Evolutionary conservation across 2,888 invertebrate species (phyloP).

Genomic region (Iselma pallidipennis): DNA sequence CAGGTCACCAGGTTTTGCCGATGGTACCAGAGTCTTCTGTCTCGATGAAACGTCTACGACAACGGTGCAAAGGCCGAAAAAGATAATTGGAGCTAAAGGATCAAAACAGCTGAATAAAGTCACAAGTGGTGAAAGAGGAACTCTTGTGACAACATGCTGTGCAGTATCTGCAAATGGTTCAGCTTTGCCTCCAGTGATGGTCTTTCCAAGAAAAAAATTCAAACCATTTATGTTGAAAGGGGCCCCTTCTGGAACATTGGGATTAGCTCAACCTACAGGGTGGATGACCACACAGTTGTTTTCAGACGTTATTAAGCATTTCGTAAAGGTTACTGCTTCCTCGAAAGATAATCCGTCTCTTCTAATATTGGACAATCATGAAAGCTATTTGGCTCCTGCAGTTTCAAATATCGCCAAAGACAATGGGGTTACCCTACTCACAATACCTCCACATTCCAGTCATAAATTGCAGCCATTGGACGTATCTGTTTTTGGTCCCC

Average conservation of each 20-base stretch:
- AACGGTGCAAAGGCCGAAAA: too few species aligned
- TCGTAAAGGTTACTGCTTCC: slow-evolving; percentile 34
- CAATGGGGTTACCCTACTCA: slow-evolving; percentile 33
- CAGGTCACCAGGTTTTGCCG: too few species aligned
- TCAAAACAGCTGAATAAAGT: too few species aligned
- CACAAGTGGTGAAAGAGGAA: slow-evolving; percentile 22
- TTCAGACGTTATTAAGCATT: slow-evolving; percentile 35
- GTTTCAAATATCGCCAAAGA: slow-evolving; percentile 21
- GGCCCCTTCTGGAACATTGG: slow-evolving; percentile 10
- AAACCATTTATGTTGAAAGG: slow-evolving; percentile 7
- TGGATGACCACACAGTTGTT: slow-evolving; percentile 27
- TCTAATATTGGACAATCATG: slow-evolving; percentile 20
- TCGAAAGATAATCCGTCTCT: slow-evolving; percentile 8
- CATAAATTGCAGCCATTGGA: slow-evolving; percentile 42
- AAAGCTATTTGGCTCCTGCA: slow-evolving; percentile 19
- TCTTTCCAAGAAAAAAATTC: slow-evolving; percentile 18
- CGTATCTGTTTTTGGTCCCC: slow-evolving; percentile 29
- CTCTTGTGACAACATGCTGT: slow-evolving; percentile 14
- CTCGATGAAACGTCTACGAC: too few species aligned
- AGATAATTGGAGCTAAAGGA: too few species aligned
- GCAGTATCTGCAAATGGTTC: slow-evolving; percentile 14
- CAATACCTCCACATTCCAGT: too few species aligned
- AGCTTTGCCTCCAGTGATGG: slow-evolving; percentile 11
- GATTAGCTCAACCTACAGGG: slow-evolving; percentile 3
- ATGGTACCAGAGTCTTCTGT: too few species aligned